Base-by-base conservation (phyloP, 37 sponge, comb jelly and placozoan species). In the Oscarella lobularis region DNA sequence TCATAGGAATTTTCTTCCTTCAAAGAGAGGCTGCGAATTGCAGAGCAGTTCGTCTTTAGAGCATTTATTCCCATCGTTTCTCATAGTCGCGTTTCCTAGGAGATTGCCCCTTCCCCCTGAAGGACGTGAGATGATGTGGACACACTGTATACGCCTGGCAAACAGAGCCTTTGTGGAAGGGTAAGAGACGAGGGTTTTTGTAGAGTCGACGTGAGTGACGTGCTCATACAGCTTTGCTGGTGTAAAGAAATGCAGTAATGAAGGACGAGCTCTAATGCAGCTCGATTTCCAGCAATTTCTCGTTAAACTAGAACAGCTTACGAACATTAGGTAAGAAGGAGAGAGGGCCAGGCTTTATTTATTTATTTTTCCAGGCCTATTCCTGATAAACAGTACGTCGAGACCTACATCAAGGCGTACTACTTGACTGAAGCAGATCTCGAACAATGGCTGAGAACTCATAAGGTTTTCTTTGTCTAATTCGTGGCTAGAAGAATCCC, bases 211-310 rank as follows among this genome's bases (percentile, higher is more conserved):
- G n/a, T n/a, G n/a, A n/a, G n/a, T n/a, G n/a, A n/a, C n/a, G n/a
- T n/a, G n/a, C n/a, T n/a, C n/a, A n/a, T n/a, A n/a, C n/a, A n/a
- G 92, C 2, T 92, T 92, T 70, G 39, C 90, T 4, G 83, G 82
- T 60, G 87, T 79, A 34, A 88, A 85, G 67, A 88, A 78, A 39
- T 92, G 93, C 72, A 86, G 84, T 76, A 92, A 93, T 87, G 91
- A 93, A 76, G 95, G 96, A 0, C 40, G 96, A 38, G 96, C 96
- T n/a, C 76, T 92, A 66, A 95, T 95, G 96, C 96, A 95, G 36
- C 76, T 95, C 27, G 96, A 95, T 67, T 95, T 84, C 37, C 96
- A 95, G 55, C 92, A 91, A 78, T 95, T 84, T 60, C 75, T 91
- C 14, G 86, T 83, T 20, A 78, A 91, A 77, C 20, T 95, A 1